Evolutionary conservation across 2,797 vertebrate species (phyloP).

Genomic region (Botia almorhae): DNA sequence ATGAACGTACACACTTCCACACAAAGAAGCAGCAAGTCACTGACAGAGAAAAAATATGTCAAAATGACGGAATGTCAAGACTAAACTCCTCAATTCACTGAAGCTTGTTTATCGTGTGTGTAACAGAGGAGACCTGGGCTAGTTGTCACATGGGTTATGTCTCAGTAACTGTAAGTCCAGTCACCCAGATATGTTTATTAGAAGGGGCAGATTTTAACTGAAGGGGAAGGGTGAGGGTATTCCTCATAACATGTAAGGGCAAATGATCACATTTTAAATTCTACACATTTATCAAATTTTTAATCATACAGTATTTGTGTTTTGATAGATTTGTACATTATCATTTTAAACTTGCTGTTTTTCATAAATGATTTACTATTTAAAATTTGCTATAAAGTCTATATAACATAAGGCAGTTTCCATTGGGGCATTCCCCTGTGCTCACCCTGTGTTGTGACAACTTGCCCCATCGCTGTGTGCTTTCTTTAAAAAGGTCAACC

Average conservation of each 20-base stretch:
- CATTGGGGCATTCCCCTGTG: background rate
- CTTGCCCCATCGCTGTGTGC: background rate
- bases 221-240: too few species aligned
- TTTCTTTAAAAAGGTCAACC: background rate
- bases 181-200: background rate
- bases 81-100: slow-evolving; percentile 27
- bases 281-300: too few species aligned
- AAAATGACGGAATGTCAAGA: slow-evolving; percentile 14
- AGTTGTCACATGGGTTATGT: background rate
- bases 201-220: background rate
- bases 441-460: background rate
- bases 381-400: too few species aligned
- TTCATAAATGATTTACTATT: too few species aligned
- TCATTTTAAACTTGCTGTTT: too few species aligned
- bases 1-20: slow-evolving; percentile 14
- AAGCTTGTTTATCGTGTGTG: slow-evolving; percentile 20
- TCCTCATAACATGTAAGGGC: too few species aligned
- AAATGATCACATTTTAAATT: too few species aligned
- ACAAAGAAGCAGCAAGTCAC: slow-evolving; percentile 9
- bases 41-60: slow-evolving; percentile 6
- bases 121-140: slow-evolving; percentile 9
- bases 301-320: too few species aligned
- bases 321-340: background rate
- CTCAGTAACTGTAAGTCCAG: background rate
- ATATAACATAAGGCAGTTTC: too few species aligned